Evolutionary conservation across 1,140 invertebrate species (phyloP), one percentile per base, ranked within the genome.

Genomic region (Radopholus similis): DNA sequence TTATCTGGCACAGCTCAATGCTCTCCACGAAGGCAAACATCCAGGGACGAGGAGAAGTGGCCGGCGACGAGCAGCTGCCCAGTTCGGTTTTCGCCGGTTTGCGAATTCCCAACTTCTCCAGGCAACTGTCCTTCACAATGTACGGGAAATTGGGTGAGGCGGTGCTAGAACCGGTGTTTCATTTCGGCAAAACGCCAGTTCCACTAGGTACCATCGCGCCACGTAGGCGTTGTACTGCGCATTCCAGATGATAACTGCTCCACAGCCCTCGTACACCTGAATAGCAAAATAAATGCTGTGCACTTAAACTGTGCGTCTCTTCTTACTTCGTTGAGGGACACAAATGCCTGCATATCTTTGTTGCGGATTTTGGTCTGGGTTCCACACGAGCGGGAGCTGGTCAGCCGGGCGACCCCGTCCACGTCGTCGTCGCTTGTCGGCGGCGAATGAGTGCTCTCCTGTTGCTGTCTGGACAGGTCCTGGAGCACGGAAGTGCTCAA

Each of bases 1-100:
- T 55, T 2, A 71, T 75, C 65, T 75, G 62, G 51, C 73, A 75
- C 15, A 68, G 32, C 47, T 78, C 76, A 37, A 75, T 49, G 40
- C 28, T 49, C 30, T 57, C 56, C 8, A 75, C 66, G 57, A 59
- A 21, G 40, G 60, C 73, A 64, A 75, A 78, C 51, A 78, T 54
- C 71, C 71, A 73, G 40, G 53, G 65, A 40, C 71, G 64, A 26
- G 60, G 49, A 26, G 34, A 30, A 26, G 51, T 37, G 8, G 13
- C 32, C 44, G 23, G 38, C 21, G 30, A 35, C 9, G 23, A 18
- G 3, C 49, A 49, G 21, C 49, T 42, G 44, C 23, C 6, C 54
- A 63, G 35, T 72, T 44, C 15, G 62, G 18, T 23, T 42, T n/a
- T 5, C 26, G 23, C 21, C 18, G 57, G 40, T 62, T 59, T 34